These are phyloP conservation scores for Tetrapedia diversipes DNA, from an alignment of 2,888 invertebrate species.

Conservation along the genomic window DNA sequence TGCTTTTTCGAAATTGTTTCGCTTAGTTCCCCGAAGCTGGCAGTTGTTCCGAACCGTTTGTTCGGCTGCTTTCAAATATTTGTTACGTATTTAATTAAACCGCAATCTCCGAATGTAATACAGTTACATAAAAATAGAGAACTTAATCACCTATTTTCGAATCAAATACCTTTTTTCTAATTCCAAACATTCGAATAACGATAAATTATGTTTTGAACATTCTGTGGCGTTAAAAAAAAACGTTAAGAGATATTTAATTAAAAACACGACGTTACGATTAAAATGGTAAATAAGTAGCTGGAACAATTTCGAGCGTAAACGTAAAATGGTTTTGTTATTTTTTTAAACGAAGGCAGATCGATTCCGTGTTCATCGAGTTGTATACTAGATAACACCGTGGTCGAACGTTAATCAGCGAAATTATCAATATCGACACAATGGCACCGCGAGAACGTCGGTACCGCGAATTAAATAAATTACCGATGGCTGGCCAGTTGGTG, in stretches of 20 bases:
- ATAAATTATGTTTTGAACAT: too few relatives aligned
- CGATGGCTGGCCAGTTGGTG: not conserved
- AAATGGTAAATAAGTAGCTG: too few relatives aligned
- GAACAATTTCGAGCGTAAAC: not conserved
- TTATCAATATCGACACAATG: conserved; percentile 23
- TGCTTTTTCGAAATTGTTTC: not conserved
- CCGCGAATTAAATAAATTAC: conserved; percentile 44
- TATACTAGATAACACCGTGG: not conserved
- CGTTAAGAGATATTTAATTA: too few relatives aligned
- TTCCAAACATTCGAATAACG: too few relatives aligned
- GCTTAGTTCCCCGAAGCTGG: not conserved
- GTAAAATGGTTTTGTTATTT: not conserved
- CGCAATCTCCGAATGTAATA: not conserved
- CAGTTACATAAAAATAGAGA: not conserved
- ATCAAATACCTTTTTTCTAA: too few relatives aligned
- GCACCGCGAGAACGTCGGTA: conserved; percentile 1
- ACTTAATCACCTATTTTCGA: too few relatives aligned
- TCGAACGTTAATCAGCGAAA: conserved; percentile 16
- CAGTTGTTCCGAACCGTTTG: not conserved
- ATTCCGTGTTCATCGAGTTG: not conserved
- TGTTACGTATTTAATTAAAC: not conserved
- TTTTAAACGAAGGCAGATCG: not conserved
- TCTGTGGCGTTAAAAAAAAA: too few relatives aligned
- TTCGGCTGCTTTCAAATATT: not conserved
- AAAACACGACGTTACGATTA: too few relatives aligned